Conservation (phyloP, 1,140 invertebrate genomes). For the Hylaeus volcanicus region DNA sequence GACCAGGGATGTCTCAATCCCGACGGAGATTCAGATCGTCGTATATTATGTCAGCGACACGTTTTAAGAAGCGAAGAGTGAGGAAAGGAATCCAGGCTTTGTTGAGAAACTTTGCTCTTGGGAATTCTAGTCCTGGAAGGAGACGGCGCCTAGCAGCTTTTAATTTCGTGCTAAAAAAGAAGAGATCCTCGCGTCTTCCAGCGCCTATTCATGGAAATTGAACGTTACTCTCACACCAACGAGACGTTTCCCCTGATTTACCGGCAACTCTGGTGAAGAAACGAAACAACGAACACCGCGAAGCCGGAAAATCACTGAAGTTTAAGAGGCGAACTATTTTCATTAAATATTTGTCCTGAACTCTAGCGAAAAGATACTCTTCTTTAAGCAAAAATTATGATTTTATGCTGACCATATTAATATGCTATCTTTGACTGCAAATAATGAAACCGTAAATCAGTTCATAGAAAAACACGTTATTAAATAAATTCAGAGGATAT, state of each 20-base stretch:
- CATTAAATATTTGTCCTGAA: too few species aligned
- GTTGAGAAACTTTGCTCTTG: slow-evolving; percentile 21
- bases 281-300: background rate
- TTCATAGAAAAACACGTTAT: too few species aligned
- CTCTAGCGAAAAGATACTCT: too few species aligned
- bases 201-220: slow-evolving; percentile 25
- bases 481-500: too few species aligned
- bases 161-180: slow-evolving; percentile 11
- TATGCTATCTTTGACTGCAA: too few species aligned
- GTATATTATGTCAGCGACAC: slow-evolving; percentile 11
- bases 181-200: slow-evolving; percentile 12
- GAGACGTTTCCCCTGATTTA: slow-evolving; percentile 20
- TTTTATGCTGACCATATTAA: too few species aligned
- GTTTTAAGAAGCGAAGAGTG: slow-evolving; percentile 2
- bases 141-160: slow-evolving; percentile 9
- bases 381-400: too few species aligned
- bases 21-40: background rate
- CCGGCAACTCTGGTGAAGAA: slow-evolving; percentile 12
- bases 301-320: background rate
- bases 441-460: too few species aligned
- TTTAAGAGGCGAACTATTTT: too few species aligned
- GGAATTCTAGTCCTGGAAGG: slow-evolving; percentile 9
- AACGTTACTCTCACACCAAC: slow-evolving; percentile 18
- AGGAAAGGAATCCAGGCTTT: background rate
- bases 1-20: background rate